Conservation (phyloP, 1,140 invertebrate genomes). For the Scaptodrosophila lebanonensis region DNA sequence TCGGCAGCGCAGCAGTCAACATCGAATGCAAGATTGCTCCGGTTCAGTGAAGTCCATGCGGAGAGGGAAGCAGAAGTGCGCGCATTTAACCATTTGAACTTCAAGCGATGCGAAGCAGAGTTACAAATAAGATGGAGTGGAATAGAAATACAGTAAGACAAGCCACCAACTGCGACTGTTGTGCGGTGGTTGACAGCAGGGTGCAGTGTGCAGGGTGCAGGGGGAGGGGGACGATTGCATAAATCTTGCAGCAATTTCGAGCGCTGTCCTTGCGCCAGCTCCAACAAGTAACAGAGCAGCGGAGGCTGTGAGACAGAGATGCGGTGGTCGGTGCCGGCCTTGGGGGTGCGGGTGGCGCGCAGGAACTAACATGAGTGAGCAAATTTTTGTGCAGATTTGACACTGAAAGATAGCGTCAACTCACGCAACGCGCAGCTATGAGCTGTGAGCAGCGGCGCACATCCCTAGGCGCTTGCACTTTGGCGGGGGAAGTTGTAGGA, state of each 20-base stretch:
- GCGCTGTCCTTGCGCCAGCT: too few relatives aligned
- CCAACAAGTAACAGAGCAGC: too few relatives aligned
- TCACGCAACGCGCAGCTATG: slow-evolving; percentile 61
- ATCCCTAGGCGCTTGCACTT: slow-evolving; percentile 32
- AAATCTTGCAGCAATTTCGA: slow-evolving; percentile 1
- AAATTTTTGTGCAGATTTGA: slow-evolving; percentile 24
- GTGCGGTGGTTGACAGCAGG: too few relatives aligned
- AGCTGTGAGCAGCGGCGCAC: slow-evolving; percentile 22
- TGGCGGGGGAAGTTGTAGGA: slow-evolving; percentile 39
- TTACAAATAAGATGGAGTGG: too few relatives aligned
- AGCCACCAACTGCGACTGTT: too few relatives aligned
- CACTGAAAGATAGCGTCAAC: slow-evolving; percentile 47
- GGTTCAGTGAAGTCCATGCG: too few relatives aligned
- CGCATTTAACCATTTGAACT: slow-evolving; percentile 14
- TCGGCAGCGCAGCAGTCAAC: too few relatives aligned
- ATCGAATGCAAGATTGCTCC: too few relatives aligned
- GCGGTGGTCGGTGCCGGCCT: slow-evolving; percentile 12
- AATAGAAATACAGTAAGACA: too few relatives aligned
- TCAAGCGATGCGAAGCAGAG: neutral
- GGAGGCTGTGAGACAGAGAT: slow-evolving; percentile 20
- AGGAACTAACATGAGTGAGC: too few relatives aligned
- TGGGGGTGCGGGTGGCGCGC: slow-evolving; percentile 1
- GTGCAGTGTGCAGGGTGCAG: slow-evolving; percentile 5
- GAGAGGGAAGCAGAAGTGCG: too few relatives aligned
- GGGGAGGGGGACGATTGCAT: slow-evolving; percentile 30